Evolutionary conservation across 2,113 vertebrate genomes (phyloP).

Genomic region (Lagopus leucura): DNA sequence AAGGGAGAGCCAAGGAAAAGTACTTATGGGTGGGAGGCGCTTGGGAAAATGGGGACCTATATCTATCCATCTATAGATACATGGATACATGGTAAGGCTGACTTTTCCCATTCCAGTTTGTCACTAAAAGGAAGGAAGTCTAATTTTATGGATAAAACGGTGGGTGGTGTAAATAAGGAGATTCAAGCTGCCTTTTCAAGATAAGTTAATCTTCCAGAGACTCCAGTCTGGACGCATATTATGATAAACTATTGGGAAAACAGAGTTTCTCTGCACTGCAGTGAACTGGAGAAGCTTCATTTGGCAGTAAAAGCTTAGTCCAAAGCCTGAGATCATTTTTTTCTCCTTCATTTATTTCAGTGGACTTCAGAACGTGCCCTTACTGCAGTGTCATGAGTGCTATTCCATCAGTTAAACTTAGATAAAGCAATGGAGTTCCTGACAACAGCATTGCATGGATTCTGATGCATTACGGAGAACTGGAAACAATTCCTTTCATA

Average conservation of each 20-base stretch:
- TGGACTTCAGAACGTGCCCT: neutral
- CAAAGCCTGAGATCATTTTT: neutral
- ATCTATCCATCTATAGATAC: slow-evolving; percentile 10
- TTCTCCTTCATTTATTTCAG: neutral
- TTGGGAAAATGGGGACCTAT: slow-evolving; percentile 21
- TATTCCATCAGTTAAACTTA: neutral
- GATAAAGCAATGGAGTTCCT: neutral
- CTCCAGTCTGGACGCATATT: slow-evolving; percentile 45
- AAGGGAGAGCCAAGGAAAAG: slow-evolving; percentile 44
- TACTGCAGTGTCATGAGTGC: neutral
- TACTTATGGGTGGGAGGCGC: slow-evolving; percentile 7
- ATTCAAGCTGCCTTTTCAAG: slow-evolving; percentile 49
- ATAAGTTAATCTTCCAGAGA: slow-evolving; percentile 52
- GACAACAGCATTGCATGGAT: neutral
- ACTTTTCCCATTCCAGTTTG: slow-evolving; percentile 27
- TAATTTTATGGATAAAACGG: slow-evolving; percentile 47
- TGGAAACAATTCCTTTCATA: neutral
- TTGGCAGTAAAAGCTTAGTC: neutral
- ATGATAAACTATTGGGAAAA: slow-evolving; percentile 59
- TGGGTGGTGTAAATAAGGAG: slow-evolving; percentile 38
- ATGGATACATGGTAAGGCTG: neutral
- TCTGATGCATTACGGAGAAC: neutral
- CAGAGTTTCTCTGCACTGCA: slow-evolving; percentile 16
- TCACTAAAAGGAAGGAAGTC: slow-evolving; percentile 46
- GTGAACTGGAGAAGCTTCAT: slow-evolving; percentile 21